phyloP scores from a whole-genome alignment of 2,113 vertebrate species.

The Cephalopholis sonnerati region DNA sequence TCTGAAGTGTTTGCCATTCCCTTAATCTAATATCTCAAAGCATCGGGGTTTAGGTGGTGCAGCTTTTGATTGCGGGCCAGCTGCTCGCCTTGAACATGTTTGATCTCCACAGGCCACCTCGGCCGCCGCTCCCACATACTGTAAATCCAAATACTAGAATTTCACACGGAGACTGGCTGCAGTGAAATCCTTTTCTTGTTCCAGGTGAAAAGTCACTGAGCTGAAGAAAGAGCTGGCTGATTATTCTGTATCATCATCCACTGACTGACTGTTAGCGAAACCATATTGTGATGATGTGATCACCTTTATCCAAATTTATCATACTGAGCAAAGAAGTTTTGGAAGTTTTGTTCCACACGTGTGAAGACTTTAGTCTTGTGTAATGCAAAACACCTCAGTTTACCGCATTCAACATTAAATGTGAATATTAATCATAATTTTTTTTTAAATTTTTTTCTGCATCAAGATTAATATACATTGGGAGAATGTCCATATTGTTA shows the following conservation, averaged over 20 bases:
- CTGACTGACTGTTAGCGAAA: not conserved
- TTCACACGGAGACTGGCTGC: not conserved
- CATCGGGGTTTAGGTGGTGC: slow-evolving; percentile 40
- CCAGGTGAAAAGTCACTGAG: not conserved
- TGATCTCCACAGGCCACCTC: slow-evolving; percentile 16
- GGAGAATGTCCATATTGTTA: not conserved
- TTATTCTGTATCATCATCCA: not conserved
- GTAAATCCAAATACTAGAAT: slow-evolving; percentile 15
- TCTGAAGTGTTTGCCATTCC: slow-evolving; percentile 53
- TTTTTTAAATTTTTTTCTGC: not conserved
- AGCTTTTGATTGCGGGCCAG: slow-evolving; percentile 43
- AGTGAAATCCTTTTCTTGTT: not conserved
- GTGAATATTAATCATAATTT: not conserved
- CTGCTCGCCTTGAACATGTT: slow-evolving; percentile 9
- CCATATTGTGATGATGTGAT: not conserved
- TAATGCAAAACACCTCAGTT: not conserved
- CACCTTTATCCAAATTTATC: not conserved
- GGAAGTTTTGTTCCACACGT: not conserved
- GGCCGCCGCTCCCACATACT: not conserved
- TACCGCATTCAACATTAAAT: not conserved
- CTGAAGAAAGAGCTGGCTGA: not conserved
- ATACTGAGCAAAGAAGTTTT: not conserved
- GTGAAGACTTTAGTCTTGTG: not conserved
- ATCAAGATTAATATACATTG: not conserved
- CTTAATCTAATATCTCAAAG: slow-evolving; percentile 56